Base-by-base conservation (phyloP, 2,113 vertebrate species). In the Furnarius figulus region DNA sequence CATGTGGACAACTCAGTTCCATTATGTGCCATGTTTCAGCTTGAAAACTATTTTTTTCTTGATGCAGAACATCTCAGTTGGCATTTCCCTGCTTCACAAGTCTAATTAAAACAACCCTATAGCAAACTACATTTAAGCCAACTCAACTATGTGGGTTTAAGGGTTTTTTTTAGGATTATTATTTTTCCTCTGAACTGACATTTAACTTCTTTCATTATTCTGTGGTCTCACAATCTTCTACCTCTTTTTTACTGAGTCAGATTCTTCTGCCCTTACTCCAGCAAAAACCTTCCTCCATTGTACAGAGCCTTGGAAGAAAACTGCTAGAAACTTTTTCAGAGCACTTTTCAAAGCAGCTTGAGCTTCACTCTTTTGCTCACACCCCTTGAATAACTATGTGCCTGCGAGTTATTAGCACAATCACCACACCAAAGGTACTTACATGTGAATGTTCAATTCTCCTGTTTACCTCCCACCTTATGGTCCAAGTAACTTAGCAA, bases 21-120 rank as follows among this genome's bases (percentile, higher is more conserved):
- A 91, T 47, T 92, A 59, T 1, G 13, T 89, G 30, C 83, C 79
- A 75, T 53, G 65, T 93, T 95, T 92, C 83, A 87, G 83, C 93
- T 90, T 96, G 93, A 93, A 96, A 95, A 87, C 31, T 30, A 12
- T 1, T n/a, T 83, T 21, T 62, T 91, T 46, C 35, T 71, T 93
- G 20, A 47, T 87, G 76, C 68, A 70, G 49, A 95, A 85, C 31
- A 73, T 75, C 76, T 70, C 90, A 65, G 59, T 66, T 91, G 78
- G 75, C 65, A 68, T 89, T 88, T 90, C 33, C 30, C 68, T 75
- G 28, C 65, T 92, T 84, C 61, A 56, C 3, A 9, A 88, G 30
- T 42, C 52, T 87, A 86, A 94, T 94, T 94, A 89, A 88, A 96
- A 91, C 55, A 94, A 88, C 59, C 47, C 73, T 56, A 62, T 89